phyloP scores from a whole-genome alignment of 2,113 vertebrate species.

The Muscicapa adusta region DNA sequence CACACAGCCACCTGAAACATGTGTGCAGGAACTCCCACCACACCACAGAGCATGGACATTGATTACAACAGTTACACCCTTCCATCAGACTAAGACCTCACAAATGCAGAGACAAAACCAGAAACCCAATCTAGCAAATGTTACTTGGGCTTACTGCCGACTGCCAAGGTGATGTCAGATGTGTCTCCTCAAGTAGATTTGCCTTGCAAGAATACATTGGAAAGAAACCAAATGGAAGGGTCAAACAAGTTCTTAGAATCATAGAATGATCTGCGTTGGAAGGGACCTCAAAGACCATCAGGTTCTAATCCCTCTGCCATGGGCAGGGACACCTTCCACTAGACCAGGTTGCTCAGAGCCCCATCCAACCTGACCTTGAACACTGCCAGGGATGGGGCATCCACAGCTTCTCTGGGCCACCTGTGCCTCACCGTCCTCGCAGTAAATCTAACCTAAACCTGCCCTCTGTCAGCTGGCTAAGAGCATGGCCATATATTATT shows the following conservation, averaged over 20 bases:
- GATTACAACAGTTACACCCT: background rate
- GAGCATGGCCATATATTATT: background rate
- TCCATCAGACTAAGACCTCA: background rate
- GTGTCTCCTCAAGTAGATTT: background rate
- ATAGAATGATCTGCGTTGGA: background rate
- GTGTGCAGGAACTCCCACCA: background rate
- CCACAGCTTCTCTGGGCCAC: background rate
- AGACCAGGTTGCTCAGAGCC: background rate
- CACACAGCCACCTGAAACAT: background rate
- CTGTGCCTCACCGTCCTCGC: background rate
- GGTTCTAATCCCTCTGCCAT: background rate
- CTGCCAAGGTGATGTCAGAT: background rate
- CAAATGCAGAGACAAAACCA: background rate
- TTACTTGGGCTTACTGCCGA: background rate
- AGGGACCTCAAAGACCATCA: background rate
- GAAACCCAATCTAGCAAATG: background rate
- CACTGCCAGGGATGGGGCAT: background rate
- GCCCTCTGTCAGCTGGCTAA: background rate
- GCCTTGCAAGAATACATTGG: background rate
- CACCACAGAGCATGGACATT: accelerated
- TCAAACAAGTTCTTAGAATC: background rate
- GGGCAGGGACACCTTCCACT: background rate
- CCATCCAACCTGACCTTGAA: background rate
- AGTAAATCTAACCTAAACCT: background rate
- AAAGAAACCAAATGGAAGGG: background rate